phyloP scores from a whole-genome alignment of 2,797 vertebrate genomes.

The Balearica regulorum region DNA sequence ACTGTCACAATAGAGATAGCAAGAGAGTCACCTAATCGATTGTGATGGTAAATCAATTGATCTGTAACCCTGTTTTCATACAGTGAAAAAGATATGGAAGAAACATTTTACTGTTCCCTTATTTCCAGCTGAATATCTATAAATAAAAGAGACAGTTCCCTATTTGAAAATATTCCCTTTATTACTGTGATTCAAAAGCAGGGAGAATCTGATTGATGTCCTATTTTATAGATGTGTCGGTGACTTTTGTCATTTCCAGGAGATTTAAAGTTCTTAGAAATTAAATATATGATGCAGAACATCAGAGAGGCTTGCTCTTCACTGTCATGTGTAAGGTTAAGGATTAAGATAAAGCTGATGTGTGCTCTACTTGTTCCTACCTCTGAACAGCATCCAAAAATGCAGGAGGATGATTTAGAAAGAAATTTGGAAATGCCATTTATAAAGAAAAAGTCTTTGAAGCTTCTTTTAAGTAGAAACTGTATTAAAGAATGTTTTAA shows the following conservation, averaged over 20 bases:
- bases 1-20: constrained; percentile 78
- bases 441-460: constrained; percentile 26
- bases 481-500: background rate
- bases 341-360: constrained; percentile 63
- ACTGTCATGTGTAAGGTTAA: constrained; percentile 67
- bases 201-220: constrained; percentile 69
- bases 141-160: constrained; percentile 75
- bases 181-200: constrained; percentile 69
- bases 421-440: background rate
- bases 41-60: constrained; percentile 83
- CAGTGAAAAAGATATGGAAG: constrained; percentile 72
- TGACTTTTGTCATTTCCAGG: constrained; percentile 75
- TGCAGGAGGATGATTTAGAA: constrained; percentile 3
- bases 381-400: constrained; percentile 45
- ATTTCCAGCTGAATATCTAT: constrained; percentile 72
- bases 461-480: constrained; percentile 3
- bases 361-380: constrained; percentile 41
- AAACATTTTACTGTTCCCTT: constrained; percentile 70
- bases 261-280: constrained; percentile 76
- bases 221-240: constrained; percentile 68
- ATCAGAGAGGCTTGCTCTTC: constrained; percentile 67
- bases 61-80: constrained; percentile 79
- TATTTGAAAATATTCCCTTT: constrained; percentile 75
- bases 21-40: constrained; percentile 74
- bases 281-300: constrained; percentile 71